phyloP scores from a whole-genome alignment of 2,888 invertebrate species.

The Pocota personata region DNA sequence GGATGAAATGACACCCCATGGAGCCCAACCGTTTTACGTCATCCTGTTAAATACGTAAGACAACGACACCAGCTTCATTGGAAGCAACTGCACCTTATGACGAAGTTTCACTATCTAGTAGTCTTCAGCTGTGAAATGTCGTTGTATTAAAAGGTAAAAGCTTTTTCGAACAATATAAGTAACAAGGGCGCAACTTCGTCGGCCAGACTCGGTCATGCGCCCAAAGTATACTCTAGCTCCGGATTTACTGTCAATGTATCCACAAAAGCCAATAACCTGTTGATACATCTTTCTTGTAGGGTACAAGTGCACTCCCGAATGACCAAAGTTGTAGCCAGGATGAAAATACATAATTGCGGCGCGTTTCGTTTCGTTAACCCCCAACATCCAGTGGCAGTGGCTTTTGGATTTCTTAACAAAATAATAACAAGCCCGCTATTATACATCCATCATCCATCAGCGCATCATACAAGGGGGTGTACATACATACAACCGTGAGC shows the following conservation, averaged over 20 bases:
- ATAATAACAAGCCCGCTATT: not conserved
- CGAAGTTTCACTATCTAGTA: not conserved
- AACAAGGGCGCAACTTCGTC: not conserved
- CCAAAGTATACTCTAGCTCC: not conserved
- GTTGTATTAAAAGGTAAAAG: not conserved
- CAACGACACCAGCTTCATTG: not conserved
- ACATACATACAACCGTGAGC: not conserved
- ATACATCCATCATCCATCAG: not conserved
- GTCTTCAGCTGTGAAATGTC: not conserved
- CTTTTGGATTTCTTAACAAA: not conserved
- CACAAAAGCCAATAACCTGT: conserved; percentile 39
- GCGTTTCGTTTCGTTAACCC: not conserved
- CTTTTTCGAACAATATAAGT: conserved; percentile 28
- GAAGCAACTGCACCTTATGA: not conserved
- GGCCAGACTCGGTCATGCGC: not conserved
- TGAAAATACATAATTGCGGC: not conserved
- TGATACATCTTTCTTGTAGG: not conserved
- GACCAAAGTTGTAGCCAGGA: not conserved
- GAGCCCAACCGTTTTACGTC: not conserved
- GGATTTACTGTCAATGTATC: not conserved
- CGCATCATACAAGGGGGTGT: not conserved
- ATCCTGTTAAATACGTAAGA: not conserved
- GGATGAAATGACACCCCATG: not conserved
- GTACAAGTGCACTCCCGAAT: conserved; percentile 8
- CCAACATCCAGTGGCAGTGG: not conserved